Base-by-base conservation (phyloP, 2,113 vertebrate species). In the Lates calcarifer region DNA sequence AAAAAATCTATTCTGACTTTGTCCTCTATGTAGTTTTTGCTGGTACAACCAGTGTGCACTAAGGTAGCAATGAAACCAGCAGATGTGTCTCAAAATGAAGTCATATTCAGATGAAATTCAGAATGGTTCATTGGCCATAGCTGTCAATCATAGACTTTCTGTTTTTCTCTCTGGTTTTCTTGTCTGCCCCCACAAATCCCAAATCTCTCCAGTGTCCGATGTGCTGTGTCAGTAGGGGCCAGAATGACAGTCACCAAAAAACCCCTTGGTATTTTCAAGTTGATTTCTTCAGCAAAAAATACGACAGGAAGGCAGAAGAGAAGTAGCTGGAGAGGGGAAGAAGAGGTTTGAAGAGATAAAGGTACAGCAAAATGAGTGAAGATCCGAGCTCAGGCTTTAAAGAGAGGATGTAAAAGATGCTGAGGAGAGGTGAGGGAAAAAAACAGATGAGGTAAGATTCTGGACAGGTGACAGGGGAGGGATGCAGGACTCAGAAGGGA, bases 371-470 rank as follows among this genome's bases (percentile, higher is more conserved):
- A 67, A 62, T 39, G 37, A 68, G 41, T 1, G 22, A 82, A 24
- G 74, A 66, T 61, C 60, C 4, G 2, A 47, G 64, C 29, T 71
- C 0, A 15, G 33, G 26, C 28, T 51, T 49, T n/a, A 43, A 18
- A 7, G 79, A 55, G 4, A n/a, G 18, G 80, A 37, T 17, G 29
- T 26, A 61, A 62, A 51, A 63, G 57, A 61, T 18, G 58, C 24
- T 71, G 53, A 77, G 74, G 82, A 72, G 51, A 74, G 73, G 45
- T 28, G 62, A 83, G 43, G 26, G 47, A 45, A 60, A 61, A 69
- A 70, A 72, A 70, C 67, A 83, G 82, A 89, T 93, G 87, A 94
- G 88, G 92, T 94, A 94, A 92, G 83, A 77, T 85, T 90, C 88
- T 93, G 93, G 93, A 91, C 39, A 77, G 78, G 47, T 89, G 91